Evolutionary conservation across 1,140 invertebrate genomes (phyloP), one percentile per base, ranked within the genome.

Genomic region (Apolygus lucorum): DNA sequence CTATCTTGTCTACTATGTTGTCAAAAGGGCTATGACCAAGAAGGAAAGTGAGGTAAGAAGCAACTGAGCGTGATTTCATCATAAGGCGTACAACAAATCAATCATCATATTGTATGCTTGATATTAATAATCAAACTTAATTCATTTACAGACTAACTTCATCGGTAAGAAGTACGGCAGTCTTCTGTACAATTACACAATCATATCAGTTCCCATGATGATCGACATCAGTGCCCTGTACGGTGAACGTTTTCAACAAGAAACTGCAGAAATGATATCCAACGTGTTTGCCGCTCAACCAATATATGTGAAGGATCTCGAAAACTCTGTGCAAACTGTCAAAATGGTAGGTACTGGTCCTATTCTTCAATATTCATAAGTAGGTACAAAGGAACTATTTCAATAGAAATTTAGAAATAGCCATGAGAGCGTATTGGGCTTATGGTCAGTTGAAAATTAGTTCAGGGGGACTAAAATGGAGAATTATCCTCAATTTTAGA

Each of bases 181-280:
- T n/a, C 75, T 92, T 59, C 76, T 93, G 49, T 93, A 92, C 77
- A 82, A 90, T 28, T 88, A 92, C 73, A 92, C 86, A 78, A 81
- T 93, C 71, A 88, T 93, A 76, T 90, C 92, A 22, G 82, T 93
- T 71, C 90, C 91, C 17, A 86, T 92, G 73, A 79, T 93, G 71
- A 86, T 90, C 76, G 91, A 93, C 76, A 75, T 93, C 0, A 87
- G 89, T 77, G 83, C 88, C 64, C 78, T 89, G 2, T 91, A 90
- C 76, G 90, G 88, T 1, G 80, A 83, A 70, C 83, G 85, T 54
- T 92, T 92, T 76, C 72, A 76, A 2, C 76, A 80, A 34, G 77
- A 88, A 62, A 78, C 92, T 8, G 73, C 78, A 0, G 83, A 84
- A 75, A 84, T 93, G 68, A 75, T 93, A 34, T 79, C 82, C 0